These are phyloP conservation scores for Pachyseris speciosa DNA, from an alignment of 64 coral and sea anemone species.

Conservation along the genomic window DNA sequence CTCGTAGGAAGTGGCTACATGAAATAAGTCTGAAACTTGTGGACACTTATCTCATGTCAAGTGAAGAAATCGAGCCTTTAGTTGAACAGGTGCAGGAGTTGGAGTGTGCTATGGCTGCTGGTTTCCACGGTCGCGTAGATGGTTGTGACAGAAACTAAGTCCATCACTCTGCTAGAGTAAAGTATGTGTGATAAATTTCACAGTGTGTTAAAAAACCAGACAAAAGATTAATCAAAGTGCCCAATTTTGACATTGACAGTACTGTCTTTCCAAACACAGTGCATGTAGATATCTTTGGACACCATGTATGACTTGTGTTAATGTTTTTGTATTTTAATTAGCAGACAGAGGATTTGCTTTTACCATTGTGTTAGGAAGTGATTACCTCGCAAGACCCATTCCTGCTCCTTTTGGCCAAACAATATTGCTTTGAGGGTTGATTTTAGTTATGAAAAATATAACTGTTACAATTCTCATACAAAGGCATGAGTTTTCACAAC, in stretches of 20 bases:
- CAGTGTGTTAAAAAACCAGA: not conserved
- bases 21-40: conserved; percentile 9
- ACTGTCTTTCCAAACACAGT: conserved; percentile 3
- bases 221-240: not conserved
- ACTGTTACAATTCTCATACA: not conserved
- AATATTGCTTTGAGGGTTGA: too few species aligned
- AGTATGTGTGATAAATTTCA: conserved; percentile 24
- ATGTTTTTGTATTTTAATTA: too few species aligned
- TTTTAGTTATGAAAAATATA: too few species aligned
- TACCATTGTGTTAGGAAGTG: too few species aligned
- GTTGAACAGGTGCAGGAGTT: not conserved
- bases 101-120: not conserved
- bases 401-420: too few species aligned
- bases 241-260: not conserved
- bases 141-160: conserved; percentile 23
- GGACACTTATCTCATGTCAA: conserved; percentile 7
- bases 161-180: conserved; percentile 48
- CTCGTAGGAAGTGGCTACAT: conserved; percentile 18
- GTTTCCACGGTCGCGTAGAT: conserved; percentile 22
- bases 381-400: too few species aligned
- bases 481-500: conserved; percentile 14
- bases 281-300: conserved; percentile 15
- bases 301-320: not conserved
- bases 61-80: not conserved
- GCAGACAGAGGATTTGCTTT: too few species aligned